phyloP scores from a whole-genome alignment of 2,113 vertebrate species.

The Chiloscyllium plagiosum region DNA sequence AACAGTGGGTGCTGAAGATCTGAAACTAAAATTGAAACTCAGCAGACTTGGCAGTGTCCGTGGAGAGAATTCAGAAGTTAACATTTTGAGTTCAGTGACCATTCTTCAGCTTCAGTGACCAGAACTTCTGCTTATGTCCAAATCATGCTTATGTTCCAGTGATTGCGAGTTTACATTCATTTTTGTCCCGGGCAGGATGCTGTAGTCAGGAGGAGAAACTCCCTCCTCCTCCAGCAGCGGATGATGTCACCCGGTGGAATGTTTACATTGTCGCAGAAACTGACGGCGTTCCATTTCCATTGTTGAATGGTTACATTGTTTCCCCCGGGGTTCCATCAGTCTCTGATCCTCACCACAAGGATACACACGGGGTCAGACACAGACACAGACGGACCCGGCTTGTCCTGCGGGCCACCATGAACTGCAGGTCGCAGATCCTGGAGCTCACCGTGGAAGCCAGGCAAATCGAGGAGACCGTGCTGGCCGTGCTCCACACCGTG shows the following conservation, averaged over 20 bases:
- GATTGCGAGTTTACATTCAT: no score
- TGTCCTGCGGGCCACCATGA: constrained; percentile 59
- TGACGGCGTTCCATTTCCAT: background rate
- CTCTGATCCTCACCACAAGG: background rate
- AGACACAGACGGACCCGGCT: no score
- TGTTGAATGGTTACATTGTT: constrained; percentile 1
- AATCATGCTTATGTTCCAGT: no score
- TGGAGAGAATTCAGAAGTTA: no score
- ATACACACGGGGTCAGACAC: no score
- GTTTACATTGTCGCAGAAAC: constrained; percentile 26
- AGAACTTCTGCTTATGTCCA: no score
- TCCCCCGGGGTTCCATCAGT: background rate
- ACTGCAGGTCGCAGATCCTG: constrained; percentile 89
- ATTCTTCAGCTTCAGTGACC: no score
- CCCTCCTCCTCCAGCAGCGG: no score
- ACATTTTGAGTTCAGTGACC: no score
- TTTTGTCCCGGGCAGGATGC: background rate
- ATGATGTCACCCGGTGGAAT: constrained; percentile 12
- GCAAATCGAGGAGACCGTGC: constrained; percentile 90
- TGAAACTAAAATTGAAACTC: no score
- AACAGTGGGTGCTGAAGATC: no score
- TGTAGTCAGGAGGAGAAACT: background rate
- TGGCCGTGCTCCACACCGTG: constrained; percentile 82
- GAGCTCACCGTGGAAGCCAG: constrained; percentile 90
- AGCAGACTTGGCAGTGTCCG: no score